Conservation (phyloP, 2,888 invertebrate genomes). For the Eurois occulta region DNA sequence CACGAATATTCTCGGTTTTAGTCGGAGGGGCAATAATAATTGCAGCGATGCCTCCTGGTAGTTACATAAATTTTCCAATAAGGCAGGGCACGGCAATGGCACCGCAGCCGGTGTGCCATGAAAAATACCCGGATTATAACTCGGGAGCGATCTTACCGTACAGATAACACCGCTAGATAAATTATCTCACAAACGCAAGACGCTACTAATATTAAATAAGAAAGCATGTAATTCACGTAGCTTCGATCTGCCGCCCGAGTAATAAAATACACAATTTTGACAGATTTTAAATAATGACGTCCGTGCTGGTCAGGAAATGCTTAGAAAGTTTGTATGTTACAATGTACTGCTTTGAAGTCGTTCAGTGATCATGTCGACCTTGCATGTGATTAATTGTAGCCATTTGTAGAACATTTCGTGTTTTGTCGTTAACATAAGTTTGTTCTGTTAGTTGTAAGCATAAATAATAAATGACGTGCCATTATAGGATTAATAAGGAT, state of each 20-base stretch:
- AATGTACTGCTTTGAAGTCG: constrained; percentile 79
- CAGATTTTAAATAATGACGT: constrained; percentile 90
- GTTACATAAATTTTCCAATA: constrained; percentile 86
- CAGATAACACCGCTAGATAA: constrained; percentile 87
- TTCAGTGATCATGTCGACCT: constrained; percentile 78
- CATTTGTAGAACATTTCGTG: constrained; percentile 68
- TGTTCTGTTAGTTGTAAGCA: constrained; percentile 45
- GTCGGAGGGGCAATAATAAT: constrained; percentile 82
- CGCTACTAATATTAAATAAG: constrained; percentile 90
- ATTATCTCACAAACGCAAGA: constrained; percentile 88
- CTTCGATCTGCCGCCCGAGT: constrained; percentile 83
- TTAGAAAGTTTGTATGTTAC: constrained; percentile 84
- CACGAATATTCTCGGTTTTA: constrained; percentile 54
- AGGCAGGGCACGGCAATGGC: constrained; percentile 73
- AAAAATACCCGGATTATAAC: constrained; percentile 90
- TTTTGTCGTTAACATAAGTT: constrained; percentile 65
- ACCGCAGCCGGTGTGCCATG: constrained; percentile 79
- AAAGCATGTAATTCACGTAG: constrained; percentile 89
- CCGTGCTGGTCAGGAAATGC: constrained; percentile 87
- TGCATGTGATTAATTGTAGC: constrained; percentile 74
- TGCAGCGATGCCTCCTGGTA: constrained; percentile 81
- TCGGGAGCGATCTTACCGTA: constrained; percentile 85
- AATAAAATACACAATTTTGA: constrained; percentile 90
- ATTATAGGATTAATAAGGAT: constrained; percentile 64
- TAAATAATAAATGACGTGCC: constrained; percentile 58